A percentile compares a stretch with the other conserved stretches of the same genome.
Evolutionary conservation across 2,888 invertebrate species (phyloP).

Genomic region (Tenodera sinensis): DNA sequence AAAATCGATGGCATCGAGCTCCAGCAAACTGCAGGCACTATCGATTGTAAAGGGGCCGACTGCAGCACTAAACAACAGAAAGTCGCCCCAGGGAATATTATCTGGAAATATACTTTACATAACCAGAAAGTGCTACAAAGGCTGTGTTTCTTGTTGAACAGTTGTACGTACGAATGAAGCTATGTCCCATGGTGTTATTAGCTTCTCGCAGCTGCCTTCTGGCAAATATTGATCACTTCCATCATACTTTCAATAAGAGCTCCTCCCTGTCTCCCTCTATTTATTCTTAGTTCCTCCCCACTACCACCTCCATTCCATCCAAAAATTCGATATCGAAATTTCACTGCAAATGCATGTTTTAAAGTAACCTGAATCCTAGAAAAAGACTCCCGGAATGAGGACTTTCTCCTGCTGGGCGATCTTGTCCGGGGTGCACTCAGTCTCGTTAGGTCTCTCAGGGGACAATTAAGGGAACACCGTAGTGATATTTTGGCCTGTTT

Average conservation of each 20-base stretch:
- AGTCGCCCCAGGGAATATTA: not conserved
- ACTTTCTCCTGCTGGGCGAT: too few species aligned
- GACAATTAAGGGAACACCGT: too few species aligned
- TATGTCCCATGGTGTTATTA: not conserved
- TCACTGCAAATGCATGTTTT: too few species aligned
- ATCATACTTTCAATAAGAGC: not conserved
- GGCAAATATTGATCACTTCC: not conserved
- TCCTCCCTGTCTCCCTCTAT: not conserved
- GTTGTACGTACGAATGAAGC: too few species aligned
- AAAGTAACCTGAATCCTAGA: too few species aligned
- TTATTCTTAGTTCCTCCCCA: too few species aligned
- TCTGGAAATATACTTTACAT: not conserved
- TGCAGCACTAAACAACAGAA: not conserved
- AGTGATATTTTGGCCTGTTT: too few species aligned
- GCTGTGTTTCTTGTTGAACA: not conserved
- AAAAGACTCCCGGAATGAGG: too few species aligned
- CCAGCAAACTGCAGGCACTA: not conserved
- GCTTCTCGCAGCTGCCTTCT: not conserved
- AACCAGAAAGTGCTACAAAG: not conserved
- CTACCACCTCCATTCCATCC: too few species aligned
- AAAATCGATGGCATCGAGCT: not conserved
- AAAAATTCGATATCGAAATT: too few species aligned
- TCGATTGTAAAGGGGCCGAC: not conserved
- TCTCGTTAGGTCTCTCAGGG: too few species aligned
- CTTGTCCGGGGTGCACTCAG: too few species aligned